Conservation (phyloP, 2,113 vertebrate genomes). For the Mustela nigripes region DNA sequence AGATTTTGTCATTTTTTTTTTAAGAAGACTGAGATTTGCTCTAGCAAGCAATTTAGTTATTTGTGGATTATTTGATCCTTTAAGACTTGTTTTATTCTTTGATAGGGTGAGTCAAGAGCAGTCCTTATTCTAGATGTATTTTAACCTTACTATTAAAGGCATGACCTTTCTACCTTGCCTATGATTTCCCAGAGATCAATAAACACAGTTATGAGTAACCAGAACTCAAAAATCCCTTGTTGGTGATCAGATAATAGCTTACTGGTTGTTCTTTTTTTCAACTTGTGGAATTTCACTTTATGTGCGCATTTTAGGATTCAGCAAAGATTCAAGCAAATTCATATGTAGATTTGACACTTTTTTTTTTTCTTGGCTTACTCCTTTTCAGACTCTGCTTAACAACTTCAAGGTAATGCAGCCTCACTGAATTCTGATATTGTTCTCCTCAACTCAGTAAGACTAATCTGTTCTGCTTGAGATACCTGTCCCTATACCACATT, state of each 20-base stretch:
- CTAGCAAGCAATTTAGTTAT: background rate
- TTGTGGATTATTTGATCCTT: background rate
- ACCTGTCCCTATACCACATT: background rate
- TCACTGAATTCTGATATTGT: background rate
- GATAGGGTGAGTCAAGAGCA: background rate
- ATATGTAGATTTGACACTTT: background rate
- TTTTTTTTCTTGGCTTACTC: background rate
- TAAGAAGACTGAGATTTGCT: background rate
- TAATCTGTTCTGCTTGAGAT: background rate
- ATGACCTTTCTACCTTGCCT: background rate
- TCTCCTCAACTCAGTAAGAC: constrained; percentile 3
- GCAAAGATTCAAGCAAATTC: background rate
- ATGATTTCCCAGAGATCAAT: background rate
- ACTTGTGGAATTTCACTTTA: background rate
- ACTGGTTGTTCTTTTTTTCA: background rate
- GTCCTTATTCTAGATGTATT: background rate
- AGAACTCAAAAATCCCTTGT: background rate
- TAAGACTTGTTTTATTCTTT: background rate
- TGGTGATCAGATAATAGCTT: background rate
- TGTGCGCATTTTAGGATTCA: background rate
- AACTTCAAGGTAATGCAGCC: background rate
- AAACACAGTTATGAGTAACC: background rate
- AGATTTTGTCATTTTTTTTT: background rate
- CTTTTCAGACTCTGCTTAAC: background rate
- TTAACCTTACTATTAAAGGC: background rate